These are phyloP conservation scores for Galaxias olidus DNA, from an alignment of 2,797 vertebrate genomes.

Conservation along the genomic window DNA sequence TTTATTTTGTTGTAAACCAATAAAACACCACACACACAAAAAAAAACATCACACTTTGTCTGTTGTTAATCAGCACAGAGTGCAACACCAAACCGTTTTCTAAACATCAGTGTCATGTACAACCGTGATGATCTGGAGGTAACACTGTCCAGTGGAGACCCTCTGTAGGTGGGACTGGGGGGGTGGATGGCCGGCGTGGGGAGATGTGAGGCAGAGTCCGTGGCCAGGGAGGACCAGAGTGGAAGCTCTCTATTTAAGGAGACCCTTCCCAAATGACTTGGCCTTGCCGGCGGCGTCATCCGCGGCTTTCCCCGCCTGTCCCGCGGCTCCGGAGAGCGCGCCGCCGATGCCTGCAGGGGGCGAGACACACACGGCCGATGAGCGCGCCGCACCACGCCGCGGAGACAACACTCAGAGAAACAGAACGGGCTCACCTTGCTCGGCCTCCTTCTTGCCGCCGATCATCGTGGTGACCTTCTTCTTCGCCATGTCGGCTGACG, in stretches of 20 bases:
- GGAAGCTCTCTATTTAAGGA: slow-evolving; percentile 24
- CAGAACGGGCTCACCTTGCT: slow-evolving; percentile 24
- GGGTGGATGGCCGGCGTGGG: background rate
- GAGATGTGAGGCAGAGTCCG: background rate
- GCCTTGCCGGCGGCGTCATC: slow-evolving; percentile 27
- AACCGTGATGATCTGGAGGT: too few species aligned
- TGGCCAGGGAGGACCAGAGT: too few species aligned
- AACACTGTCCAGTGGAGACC: too few species aligned
- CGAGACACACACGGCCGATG: background rate
- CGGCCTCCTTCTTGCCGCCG: background rate
- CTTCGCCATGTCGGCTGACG: slow-evolving; percentile 42
- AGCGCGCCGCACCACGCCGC: background rate
- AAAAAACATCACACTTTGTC: slow-evolving; percentile 12
- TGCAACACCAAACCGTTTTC: background rate
- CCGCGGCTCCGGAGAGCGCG: background rate
- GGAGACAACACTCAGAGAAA: too few species aligned
- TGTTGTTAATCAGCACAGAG: background rate
- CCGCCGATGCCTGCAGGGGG: slow-evolving; percentile 19
- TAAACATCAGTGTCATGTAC: too few species aligned
- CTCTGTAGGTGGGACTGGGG: background rate
- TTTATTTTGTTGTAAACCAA: slow-evolving; percentile 66
- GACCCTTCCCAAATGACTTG: slow-evolving; percentile 5
- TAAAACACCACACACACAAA: too few species aligned
- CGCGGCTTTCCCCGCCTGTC: slow-evolving; percentile 20
- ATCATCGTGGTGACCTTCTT: slow-evolving; percentile 12